Percentiles rank a stretch among this genome's conserved stretches.
These are phyloP conservation scores for Oceanites oceanicus DNA, from an alignment of 2,113 vertebrate species.

Conservation along the genomic window DNA sequence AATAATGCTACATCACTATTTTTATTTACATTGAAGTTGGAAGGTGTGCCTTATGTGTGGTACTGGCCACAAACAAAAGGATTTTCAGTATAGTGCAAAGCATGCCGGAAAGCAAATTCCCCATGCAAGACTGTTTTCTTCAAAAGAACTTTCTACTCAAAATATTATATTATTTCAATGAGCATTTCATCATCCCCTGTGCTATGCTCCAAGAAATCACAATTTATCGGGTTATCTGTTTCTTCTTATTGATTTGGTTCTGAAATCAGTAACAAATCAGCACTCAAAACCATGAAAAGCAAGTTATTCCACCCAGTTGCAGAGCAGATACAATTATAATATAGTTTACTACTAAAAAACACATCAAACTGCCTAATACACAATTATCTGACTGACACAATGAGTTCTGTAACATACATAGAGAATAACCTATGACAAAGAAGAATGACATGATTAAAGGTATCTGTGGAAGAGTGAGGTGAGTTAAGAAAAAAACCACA, in stretches of 20 bases:
- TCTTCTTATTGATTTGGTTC: not conserved
- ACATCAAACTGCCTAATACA: not conserved
- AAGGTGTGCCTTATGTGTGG: not conserved
- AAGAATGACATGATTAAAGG: not conserved
- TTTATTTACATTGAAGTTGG: not conserved
- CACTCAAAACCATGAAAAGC: not conserved
- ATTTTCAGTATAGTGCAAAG: not conserved
- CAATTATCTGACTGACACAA: not conserved
- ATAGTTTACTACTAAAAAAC: conserved; percentile 16
- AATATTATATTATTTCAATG: not conserved
- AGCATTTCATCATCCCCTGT: not conserved
- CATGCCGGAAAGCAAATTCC: not conserved
- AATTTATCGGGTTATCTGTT: not conserved
- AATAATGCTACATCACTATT: not conserved
- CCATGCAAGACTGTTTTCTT: not conserved
- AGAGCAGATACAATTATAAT: not conserved
- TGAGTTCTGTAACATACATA: not conserved
- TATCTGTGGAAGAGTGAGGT: not conserved
- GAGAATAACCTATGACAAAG: not conserved
- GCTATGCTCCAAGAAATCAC: not conserved
- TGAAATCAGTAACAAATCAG: not conserved
- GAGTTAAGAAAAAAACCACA: not conserved
- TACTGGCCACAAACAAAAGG: not conserved
- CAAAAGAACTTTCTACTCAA: not conserved
- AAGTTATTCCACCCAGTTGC: not conserved